Conservation (phyloP, 1,140 invertebrate species). For the Drepana arcuata region DNA sequence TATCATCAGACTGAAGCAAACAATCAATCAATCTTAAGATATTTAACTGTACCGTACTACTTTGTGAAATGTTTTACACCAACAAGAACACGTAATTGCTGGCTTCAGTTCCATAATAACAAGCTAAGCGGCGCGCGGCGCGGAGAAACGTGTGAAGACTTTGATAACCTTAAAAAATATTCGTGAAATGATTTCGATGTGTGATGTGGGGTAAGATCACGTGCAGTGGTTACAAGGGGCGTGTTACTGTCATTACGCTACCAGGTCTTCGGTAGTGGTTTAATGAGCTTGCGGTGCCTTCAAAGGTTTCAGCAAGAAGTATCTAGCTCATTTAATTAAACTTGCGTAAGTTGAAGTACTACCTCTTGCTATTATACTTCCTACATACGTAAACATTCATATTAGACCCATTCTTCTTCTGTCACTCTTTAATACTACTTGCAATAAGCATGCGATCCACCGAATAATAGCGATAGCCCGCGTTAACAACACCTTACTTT, state of each 20-base stretch:
- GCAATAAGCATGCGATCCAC: too few species aligned
- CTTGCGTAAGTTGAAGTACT: too few species aligned
- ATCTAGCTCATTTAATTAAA: too few species aligned
- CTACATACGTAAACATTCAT: too few species aligned
- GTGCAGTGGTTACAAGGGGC: constrained; percentile 38
- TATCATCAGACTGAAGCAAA: too few species aligned
- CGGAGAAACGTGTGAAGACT: constrained; percentile 33
- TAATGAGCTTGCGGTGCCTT: constrained; percentile 51
- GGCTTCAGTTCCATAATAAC: constrained; percentile 38
- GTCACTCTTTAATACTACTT: too few species aligned
- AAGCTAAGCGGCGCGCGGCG: constrained; percentile 33
- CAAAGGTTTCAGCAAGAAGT: too few species aligned
- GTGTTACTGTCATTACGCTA: constrained; percentile 49
- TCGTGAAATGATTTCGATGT: constrained; percentile 49
- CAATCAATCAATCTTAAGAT: constrained; percentile 21
- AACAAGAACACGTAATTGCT: constrained; percentile 32
- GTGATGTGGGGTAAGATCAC: constrained; percentile 54
- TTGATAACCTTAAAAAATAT: constrained; percentile 46
- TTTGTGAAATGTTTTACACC: constrained; percentile 21
- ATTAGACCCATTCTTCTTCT: too few species aligned
- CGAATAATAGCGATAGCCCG: too few species aligned
- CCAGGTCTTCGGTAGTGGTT: constrained; percentile 24
- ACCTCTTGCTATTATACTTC: too few species aligned
- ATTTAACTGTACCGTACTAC: constrained; percentile 9
- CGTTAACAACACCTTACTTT: too few species aligned